Conservation (phyloP, 1,140 invertebrate genomes). For the Drosophila azteca region DNA sequence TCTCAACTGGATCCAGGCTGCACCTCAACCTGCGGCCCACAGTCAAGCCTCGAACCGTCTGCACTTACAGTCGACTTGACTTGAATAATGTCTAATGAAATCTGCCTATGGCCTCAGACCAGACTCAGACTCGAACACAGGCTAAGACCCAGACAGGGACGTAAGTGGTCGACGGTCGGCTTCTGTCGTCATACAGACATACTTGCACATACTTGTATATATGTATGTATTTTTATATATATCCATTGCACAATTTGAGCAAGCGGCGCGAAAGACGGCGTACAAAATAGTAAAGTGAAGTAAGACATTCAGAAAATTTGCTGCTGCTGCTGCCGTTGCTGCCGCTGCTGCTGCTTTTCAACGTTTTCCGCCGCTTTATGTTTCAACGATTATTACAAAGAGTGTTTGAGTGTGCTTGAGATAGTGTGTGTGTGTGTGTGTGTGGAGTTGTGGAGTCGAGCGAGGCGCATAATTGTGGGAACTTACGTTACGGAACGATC, state of each 20-base stretch:
- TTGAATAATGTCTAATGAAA: background rate
- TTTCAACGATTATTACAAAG: slow-evolving; percentile 76
- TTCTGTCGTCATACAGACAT: slow-evolving; percentile 41
- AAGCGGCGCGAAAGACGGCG: slow-evolving; percentile 16
- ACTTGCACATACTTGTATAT: too few relatives aligned
- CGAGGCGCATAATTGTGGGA: slow-evolving; percentile 80
- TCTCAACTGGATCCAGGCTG: slow-evolving; percentile 29
- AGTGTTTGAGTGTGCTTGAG: slow-evolving; percentile 33
- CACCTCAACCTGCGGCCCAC: slow-evolving; percentile 17
- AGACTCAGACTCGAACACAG: background rate
- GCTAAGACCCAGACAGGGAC: slow-evolving; percentile 16
- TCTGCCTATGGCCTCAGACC: slow-evolving; percentile 13
- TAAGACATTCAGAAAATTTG: slow-evolving; percentile 67
- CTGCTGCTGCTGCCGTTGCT: slow-evolving; percentile 3
- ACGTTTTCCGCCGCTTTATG: slow-evolving; percentile 77
- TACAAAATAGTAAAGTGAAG: slow-evolving; percentile 57
- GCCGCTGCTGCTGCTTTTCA: slow-evolving; percentile 62
- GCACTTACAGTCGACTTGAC: slow-evolving; percentile 3
- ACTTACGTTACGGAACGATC: slow-evolving; percentile 77
- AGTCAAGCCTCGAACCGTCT: slow-evolving; percentile 14
- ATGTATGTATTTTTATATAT: slow-evolving; percentile 12
- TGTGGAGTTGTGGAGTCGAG: slow-evolving; percentile 59
- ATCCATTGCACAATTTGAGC: slow-evolving; percentile 70
- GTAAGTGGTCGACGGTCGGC: slow-evolving; percentile 33
- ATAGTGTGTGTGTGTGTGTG: slow-evolving; percentile 29